Percentiles rank a stretch among this genome's conserved stretches.
Conservation (phyloP, 2,113 vertebrate genomes). For the Fukomys damarensis region DNA sequence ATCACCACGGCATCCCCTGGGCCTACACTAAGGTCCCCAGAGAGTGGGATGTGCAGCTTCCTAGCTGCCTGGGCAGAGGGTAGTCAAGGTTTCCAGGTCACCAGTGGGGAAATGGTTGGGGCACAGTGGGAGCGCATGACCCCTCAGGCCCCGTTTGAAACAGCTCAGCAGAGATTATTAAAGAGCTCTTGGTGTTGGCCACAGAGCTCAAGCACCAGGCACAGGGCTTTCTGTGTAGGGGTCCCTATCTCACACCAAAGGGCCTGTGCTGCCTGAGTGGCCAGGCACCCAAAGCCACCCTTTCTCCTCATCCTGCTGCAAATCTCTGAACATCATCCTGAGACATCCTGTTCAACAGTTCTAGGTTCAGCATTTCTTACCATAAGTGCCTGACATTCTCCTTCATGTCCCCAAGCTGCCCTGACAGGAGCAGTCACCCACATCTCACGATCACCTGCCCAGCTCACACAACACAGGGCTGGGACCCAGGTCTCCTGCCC, state of each 20-base stretch:
- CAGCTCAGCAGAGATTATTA: not conserved
- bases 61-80: not conserved
- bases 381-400: not conserved
- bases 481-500: not conserved
- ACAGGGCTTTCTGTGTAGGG: not conserved
- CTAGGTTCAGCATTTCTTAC: not conserved
- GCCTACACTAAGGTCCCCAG: not conserved
- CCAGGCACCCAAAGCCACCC: not conserved
- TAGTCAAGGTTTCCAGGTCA: not conserved
- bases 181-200: no score
- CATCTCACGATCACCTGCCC: not conserved
- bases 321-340: not conserved
- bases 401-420: not conserved
- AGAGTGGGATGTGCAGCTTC: not conserved
- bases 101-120: not conserved
- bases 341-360: not conserved
- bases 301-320: not conserved
- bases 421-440: no score
- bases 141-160: not conserved
- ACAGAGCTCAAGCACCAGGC: not conserved
- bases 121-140: accelerated
- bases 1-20: no score
- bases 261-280: not conserved
- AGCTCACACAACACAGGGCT: not conserved
- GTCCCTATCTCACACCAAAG: not conserved